Percentiles rank a stretch among this genome's conserved stretches.
phyloP scores from a whole-genome alignment of 2,113 vertebrate species.

The Azemiops feae region DNA sequence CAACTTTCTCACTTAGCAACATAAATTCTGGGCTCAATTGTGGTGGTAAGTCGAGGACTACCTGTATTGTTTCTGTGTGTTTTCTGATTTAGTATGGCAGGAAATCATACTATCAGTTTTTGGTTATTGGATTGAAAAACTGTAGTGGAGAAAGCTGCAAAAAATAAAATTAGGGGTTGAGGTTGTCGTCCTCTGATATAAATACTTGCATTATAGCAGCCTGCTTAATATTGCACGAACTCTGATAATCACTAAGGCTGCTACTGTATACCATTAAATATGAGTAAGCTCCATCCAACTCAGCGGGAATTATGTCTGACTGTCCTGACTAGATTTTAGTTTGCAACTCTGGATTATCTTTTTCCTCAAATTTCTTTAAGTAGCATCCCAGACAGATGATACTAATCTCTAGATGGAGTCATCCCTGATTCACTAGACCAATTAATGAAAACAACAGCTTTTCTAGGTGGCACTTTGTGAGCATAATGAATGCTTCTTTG shows the following conservation, averaged over 20 bases:
- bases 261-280: neutral
- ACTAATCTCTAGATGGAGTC: neutral
- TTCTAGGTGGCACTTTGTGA: neutral
- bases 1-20: neutral
- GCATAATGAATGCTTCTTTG: neutral
- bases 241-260: neutral
- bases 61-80: neutral
- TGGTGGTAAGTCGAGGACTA: neutral
- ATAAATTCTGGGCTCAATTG: neutral
- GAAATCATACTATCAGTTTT: neutral
- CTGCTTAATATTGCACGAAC: neutral
- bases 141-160: neutral
- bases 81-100: neutral
- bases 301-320: neutral
- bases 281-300: neutral
- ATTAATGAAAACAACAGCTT: neutral
- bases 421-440: neutral
- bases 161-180: neutral
- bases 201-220: neutral
- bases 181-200: neutral
- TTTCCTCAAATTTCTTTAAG: neutral
- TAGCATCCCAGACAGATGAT: neutral
- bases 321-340: neutral
- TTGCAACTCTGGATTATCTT: neutral
- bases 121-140: neutral